Conservation (phyloP, 2,113 vertebrate genomes). For the Triplophysa siluroides region DNA sequence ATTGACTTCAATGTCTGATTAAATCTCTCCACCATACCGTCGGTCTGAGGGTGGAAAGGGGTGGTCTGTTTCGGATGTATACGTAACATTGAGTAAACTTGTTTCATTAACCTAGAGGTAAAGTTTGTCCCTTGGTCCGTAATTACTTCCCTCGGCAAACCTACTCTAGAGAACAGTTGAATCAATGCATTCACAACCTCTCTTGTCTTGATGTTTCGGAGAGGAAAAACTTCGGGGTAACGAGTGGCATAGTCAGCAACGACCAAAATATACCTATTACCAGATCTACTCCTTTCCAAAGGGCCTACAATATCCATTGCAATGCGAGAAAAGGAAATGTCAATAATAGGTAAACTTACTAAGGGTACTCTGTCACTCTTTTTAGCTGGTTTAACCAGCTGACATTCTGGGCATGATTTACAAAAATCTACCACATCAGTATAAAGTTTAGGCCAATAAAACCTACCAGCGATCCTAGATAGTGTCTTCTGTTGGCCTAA, state of each 20-base stretch:
- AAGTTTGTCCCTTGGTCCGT: neutral
- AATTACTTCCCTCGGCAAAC: neutral
- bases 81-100: neutral
- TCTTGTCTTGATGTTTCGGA: neutral
- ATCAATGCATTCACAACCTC: neutral
- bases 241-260: conserved; percentile 1
- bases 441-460: conserved; percentile 37
- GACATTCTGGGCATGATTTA: neutral
- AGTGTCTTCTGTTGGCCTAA: conserved; percentile 21
- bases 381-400: neutral
- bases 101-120: neutral
- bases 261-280: neutral
- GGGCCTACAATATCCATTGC: conserved; percentile 2
- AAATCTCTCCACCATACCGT: neutral
- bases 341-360: neutral
- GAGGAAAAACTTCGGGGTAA: neutral
- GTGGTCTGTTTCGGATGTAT: neutral
- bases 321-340: neutral
- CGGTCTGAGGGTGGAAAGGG: neutral
- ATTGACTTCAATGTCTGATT: neutral
- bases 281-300: neutral
- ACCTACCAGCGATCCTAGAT: neutral
- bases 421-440: neutral
- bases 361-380: neutral
- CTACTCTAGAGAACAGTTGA: neutral